Evolutionary conservation across 2,797 vertebrate genomes (phyloP).

Genomic region (Zenarchopterus dispar): DNA sequence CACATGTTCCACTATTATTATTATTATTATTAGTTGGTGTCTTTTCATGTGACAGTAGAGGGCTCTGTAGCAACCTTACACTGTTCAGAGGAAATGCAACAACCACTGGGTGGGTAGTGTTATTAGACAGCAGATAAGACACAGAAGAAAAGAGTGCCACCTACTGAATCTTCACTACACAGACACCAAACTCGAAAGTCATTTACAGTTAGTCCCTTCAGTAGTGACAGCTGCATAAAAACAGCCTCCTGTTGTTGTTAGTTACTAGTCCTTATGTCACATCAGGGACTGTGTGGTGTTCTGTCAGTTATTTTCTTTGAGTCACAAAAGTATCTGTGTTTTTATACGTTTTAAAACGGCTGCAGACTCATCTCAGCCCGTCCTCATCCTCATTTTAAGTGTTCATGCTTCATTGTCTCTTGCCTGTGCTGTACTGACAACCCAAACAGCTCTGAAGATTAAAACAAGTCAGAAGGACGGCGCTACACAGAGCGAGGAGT

Average conservation of each 20-base stretch:
- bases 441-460: constrained; percentile 21
- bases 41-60: not conserved
- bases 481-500: too few relatives aligned
- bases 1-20: not conserved
- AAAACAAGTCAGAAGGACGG: not conserved
- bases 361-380: constrained; percentile 4
- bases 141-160: constrained; percentile 8
- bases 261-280: too few relatives aligned
- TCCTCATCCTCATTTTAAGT: not conserved
- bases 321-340: too few relatives aligned
- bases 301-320: too few relatives aligned
- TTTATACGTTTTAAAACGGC: not conserved
- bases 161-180: constrained; percentile 1
- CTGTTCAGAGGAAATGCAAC: not conserved
- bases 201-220: too few relatives aligned
- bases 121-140: not conserved
- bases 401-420: too few relatives aligned
- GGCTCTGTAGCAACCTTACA: not conserved
- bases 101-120: not conserved
- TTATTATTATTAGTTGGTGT: not conserved
- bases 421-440: constrained; percentile 37
- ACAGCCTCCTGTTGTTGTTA: not conserved
- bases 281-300: too few relatives aligned
- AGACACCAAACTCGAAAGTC: too few relatives aligned
- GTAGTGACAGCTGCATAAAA: not conserved